Base-by-base conservation (phyloP, 2,797 vertebrate species). In the Myotis myotis region DNA sequence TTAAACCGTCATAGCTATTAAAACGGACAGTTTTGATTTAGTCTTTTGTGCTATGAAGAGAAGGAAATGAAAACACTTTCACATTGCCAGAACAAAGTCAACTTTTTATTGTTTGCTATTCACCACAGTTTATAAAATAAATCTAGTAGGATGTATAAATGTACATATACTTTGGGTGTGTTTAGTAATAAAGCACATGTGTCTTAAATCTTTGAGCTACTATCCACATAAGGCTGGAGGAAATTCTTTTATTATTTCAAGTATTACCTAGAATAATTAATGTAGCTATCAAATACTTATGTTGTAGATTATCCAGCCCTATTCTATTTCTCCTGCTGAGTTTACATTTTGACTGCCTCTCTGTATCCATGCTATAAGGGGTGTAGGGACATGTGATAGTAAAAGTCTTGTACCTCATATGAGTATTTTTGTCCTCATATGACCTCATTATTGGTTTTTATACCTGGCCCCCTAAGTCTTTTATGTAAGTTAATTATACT, bases 101-200 rank as follows among this genome's bases (percentile, higher is more conserved):
- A 5, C 70, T 62, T 94, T 79, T 91, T 84, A 86, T 92, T 96
- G 83, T 86, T 94, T 95, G 85, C 60, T 86, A 19, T 83, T 87
- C 22, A 33, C n/a, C 60, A 22, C 10, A 84, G 47, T 90, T 79
- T 80, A 11, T 75, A 79, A 83, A 91, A 23, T 49, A 79, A 76
- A 44, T 60, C 22, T 80, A 72, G 51, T 72, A 87, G 81, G 86
- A 72, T 87, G 33, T 94, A 28, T 78, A 87, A 81, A 92, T 64
- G 20, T 74, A 36, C 17, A 30, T 75, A 84, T 49, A 79, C 51
- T 60, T 74, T 82, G 62, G 64, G 70, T 93, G 64, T 91, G 38
- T 88, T 86, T 78, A 75, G 25, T 95, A 70, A 87, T 91, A 94
- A 91, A 85, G 6, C 81, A 92, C 89, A 44, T 64, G 7, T 36